Percentiles rank a stretch among this genome's conserved stretches.
Evolutionary conservation across 2,888 invertebrate species (phyloP).

Genomic region (Coelinius sp.): DNA sequence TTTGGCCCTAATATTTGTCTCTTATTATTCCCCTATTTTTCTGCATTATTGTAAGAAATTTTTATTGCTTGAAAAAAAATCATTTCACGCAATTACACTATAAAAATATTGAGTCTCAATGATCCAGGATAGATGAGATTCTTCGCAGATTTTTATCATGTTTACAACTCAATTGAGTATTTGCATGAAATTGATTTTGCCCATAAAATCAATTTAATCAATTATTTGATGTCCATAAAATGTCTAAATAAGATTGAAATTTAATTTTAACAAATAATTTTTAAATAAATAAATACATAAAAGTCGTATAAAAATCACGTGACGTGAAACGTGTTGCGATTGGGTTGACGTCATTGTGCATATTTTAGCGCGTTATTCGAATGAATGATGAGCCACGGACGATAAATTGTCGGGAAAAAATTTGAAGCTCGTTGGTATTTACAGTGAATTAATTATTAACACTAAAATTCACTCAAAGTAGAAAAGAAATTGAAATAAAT

Average conservation of each 20-base stretch:
- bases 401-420: neutral
- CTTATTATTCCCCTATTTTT: too few species aligned
- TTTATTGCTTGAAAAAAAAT: too few species aligned
- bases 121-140: too few species aligned
- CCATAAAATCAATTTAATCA: neutral
- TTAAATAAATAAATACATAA: conserved; percentile 20
- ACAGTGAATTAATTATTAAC: neutral
- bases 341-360: conserved; percentile 18
- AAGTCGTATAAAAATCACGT: conserved; percentile 16
- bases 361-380: conserved; percentile 14
- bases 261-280: conserved; percentile 8
- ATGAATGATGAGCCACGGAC: neutral
- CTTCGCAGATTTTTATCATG: too few species aligned
- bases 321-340: conserved; percentile 13
- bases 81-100: too few species aligned
- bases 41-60: too few species aligned
- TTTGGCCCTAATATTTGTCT: too few species aligned
- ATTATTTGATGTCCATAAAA: conserved; percentile 6
- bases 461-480: neutral
- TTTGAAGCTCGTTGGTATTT: conserved; percentile 3
- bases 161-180: conserved; percentile 19
- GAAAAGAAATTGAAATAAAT: neutral
- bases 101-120: too few species aligned
- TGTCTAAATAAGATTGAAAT: neutral
- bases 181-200: conserved; percentile 23